phyloP scores from a whole-genome alignment of 2,113 vertebrate genomes.

The Collichthys lucidus region DNA sequence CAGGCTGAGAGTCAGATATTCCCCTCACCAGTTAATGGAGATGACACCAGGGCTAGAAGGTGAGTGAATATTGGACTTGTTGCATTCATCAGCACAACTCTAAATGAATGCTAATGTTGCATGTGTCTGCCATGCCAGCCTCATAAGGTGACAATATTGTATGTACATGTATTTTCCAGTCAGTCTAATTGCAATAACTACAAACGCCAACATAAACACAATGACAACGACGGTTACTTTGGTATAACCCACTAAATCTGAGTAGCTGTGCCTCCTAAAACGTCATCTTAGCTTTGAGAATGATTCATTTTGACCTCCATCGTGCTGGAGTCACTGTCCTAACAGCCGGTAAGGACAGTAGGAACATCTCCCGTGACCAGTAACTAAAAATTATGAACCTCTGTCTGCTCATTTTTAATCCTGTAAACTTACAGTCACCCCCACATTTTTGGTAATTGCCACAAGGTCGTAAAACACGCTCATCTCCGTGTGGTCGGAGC shows the following conservation, averaged over 20 bases:
- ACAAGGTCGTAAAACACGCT: slow-evolving; percentile 47
- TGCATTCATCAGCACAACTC: neutral
- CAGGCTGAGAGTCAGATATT: neutral
- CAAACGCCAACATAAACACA: too few relatives aligned
- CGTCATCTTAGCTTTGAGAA: neutral
- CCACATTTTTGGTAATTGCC: neutral
- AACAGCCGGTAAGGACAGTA: neutral
- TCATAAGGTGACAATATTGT: too few relatives aligned
- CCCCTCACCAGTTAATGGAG: neutral
- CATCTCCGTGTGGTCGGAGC: slow-evolving; percentile 40
- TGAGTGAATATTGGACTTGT: neutral
- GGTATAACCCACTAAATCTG: neutral
- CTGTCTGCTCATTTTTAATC: slow-evolving; percentile 15
- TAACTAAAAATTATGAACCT: neutral
- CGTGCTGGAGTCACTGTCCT: neutral
- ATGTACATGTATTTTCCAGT: too few relatives aligned
- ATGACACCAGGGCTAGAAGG: neutral
- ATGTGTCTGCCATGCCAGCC: neutral
- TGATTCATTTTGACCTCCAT: neutral
- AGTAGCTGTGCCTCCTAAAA: neutral
- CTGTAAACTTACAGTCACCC: slow-evolving; percentile 6
- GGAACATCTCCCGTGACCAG: neutral
- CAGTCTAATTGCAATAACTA: too few relatives aligned
- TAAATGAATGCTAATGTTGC: neutral
- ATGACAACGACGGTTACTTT: neutral